Evolutionary conservation across 53 echinoderm and acorn worm genomes (phyloP), one percentile per base, ranked within the genome.

Genomic region (Mesocentrotus franciscanus): DNA sequence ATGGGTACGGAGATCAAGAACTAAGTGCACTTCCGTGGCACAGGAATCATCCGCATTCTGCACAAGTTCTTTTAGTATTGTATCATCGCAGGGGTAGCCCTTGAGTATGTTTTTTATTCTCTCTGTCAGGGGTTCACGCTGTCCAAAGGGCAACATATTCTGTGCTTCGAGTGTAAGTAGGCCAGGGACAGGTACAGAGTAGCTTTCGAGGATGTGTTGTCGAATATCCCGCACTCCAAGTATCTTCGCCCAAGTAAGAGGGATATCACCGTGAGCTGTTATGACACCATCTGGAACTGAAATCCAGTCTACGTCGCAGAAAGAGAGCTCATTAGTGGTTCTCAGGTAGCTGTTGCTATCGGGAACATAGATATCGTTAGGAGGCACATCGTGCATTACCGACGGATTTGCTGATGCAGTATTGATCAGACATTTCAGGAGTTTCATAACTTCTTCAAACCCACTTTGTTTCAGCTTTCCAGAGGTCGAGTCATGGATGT

Each of bases 61-160:
- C 18, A 96, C 89, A 56, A 96, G 90, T 68, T 96, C 96, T 75
- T 96, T 98, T 20, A 98, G 93, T 34, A 98, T 95, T 34, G 96
- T 95, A 39, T 95, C 79, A 72, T 93, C 96, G 66, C 96, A 85
- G 13, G 96, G 94, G 95, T 98, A 98, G 24, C 92, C 95, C 56
- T 93, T 90, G 9, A 98, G 91, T 22, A 98, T 98, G 24, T 94
- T 66, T 22, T 91, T 93, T 58, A 98, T 89, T 60, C 98, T 93
- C 17, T 90, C 95, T 58, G 96, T 96, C 49, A 98, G 96, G 17
- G 96, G 93, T 85, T 98, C 97, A 16, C 56, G 78, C 62, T 97
- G 97, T 9, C 98, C 98, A 95, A 98, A 98, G 7, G 7, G 81
- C 81, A 29, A 33, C 8, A 81, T 42, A 81, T 81, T 36, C 36